Evolutionary conservation across 2,888 invertebrate species (phyloP).

Genomic region (Drosophila algonquin): DNA sequence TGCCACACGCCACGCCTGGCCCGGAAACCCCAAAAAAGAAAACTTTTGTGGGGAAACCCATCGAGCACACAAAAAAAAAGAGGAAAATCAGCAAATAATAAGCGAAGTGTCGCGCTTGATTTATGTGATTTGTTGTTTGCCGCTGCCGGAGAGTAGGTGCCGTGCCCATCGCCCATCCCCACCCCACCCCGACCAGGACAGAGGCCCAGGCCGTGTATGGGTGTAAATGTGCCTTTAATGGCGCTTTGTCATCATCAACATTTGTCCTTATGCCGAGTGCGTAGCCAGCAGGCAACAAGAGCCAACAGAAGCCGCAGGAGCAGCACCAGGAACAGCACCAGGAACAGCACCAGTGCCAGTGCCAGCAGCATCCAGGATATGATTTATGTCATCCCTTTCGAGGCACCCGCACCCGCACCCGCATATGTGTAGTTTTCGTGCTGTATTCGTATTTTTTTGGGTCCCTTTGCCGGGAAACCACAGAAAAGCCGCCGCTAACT

Average conservation of each 20-base stretch:
- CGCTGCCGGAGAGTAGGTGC: slow-evolving; percentile 45
- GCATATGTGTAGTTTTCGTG: slow-evolving; percentile 44
- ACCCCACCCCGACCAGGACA: background rate
- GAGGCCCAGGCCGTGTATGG: slow-evolving; percentile 38
- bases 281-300: slow-evolving; percentile 51
- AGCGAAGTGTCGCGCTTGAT: slow-evolving; percentile 76
- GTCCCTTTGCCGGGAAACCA: slow-evolving; percentile 36
- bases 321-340: slow-evolving; percentile 1
- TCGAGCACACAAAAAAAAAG: slow-evolving; percentile 15
- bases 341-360: slow-evolving; percentile 4
- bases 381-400: slow-evolving; percentile 64
- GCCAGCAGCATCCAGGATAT: slow-evolving; percentile 51
- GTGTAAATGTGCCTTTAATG: slow-evolving; percentile 81
- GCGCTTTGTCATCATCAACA: slow-evolving; percentile 82
- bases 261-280: slow-evolving; percentile 76
- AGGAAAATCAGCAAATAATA: slow-evolving; percentile 74
- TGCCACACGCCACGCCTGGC: background rate
- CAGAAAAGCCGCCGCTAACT: slow-evolving; percentile 62
- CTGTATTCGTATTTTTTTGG: slow-evolving; percentile 28
- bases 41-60: slow-evolving; percentile 21
- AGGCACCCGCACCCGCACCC: slow-evolving; percentile 62
- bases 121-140: slow-evolving; percentile 71
- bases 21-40: slow-evolving; percentile 15
- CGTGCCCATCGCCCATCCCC: background rate
- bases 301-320: slow-evolving; percentile 11